A percentile compares a stretch with the other conserved stretches of the same genome.
phyloP scores from a whole-genome alignment of 2,113 vertebrate species.

The Hipposideros armiger region DNA sequence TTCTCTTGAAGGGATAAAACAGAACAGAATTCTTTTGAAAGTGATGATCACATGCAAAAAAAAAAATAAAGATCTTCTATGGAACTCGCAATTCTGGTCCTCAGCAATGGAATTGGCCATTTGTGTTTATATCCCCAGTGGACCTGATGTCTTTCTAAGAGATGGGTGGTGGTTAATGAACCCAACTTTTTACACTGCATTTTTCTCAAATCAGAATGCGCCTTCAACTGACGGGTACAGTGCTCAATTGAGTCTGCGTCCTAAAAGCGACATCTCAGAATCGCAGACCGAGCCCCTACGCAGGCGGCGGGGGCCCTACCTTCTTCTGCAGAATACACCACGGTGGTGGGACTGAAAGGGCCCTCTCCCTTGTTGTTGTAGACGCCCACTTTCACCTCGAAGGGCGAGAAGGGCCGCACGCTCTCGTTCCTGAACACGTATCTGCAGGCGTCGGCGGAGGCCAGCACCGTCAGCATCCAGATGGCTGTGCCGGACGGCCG shows the following conservation, averaged over 20 bases:
- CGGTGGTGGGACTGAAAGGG: slow-evolving; percentile 92
- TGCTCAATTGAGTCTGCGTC: neutral
- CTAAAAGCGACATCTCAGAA: neutral
- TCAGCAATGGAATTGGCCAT: slow-evolving; percentile 47
- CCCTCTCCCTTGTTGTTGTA: slow-evolving; percentile 99
- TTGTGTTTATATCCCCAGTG: slow-evolving; percentile 43
- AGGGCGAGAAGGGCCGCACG: slow-evolving; percentile 96
- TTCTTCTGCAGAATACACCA: slow-evolving; percentile 97
- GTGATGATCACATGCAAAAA: slow-evolving; percentile 48
- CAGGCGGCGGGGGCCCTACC: slow-evolving; percentile 85
- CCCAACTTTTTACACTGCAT: neutral
- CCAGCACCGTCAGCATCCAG: slow-evolving; percentile 98
- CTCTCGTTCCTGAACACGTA: slow-evolving; percentile 98
- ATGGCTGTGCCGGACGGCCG: slow-evolving; percentile 92
- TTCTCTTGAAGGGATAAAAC: neutral
- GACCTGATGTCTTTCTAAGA: neutral
- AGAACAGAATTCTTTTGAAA: slow-evolving; percentile 72
- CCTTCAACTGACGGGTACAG: neutral
- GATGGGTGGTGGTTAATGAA: fast-evolving
- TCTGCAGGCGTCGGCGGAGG: slow-evolving; percentile 93
- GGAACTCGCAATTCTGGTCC: slow-evolving; percentile 45
- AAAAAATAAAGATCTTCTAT: slow-evolving; percentile 59
- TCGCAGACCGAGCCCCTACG: neutral
- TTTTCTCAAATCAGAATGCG: neutral
- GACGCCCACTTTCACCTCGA: slow-evolving; percentile 97